Conservation (phyloP, 1,140 invertebrate genomes). For the Lucilia cuprina region DNA sequence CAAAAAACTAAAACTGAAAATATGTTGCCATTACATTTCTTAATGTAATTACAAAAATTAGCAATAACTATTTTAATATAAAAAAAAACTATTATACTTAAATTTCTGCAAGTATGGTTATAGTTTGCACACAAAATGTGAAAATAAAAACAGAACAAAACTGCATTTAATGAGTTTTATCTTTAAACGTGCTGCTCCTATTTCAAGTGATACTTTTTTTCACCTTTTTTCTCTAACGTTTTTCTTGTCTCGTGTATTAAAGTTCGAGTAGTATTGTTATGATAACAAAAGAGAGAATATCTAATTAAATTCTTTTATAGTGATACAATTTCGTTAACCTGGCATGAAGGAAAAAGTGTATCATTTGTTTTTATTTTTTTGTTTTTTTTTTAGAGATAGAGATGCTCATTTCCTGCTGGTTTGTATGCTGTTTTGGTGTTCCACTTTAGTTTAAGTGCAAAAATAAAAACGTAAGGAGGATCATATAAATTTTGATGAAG, state of each 20-base stretch:
- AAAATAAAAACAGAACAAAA: neutral
- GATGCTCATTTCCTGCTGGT: neutral
- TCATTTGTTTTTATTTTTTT: neutral
- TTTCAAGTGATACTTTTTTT: neutral
- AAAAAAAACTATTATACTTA: neutral
- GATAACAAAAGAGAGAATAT: constrained; percentile 2
- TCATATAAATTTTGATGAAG: neutral
- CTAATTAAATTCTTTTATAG: neutral
- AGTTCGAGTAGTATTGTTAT: neutral
- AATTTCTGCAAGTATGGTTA: neutral
- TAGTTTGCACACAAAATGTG: neutral
- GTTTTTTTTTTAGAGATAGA: neutral
- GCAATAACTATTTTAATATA: neutral
- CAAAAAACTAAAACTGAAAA: neutral
- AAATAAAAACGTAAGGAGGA: neutral
- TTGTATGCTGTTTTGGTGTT: neutral
- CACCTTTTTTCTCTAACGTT: neutral
- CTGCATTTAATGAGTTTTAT: neutral
- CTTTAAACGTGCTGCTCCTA: neutral
- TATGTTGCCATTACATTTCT: neutral
- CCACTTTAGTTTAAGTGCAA: neutral
- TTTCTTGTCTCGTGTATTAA: neutral
- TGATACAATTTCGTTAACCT: neutral
- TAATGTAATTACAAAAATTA: neutral
- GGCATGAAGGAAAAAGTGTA: neutral